A percentile compares a stretch with the other conserved stretches of the same genome.
Evolutionary conservation across 2,113 vertebrate species (phyloP).

Genomic region (Dermatemys mawii): DNA sequence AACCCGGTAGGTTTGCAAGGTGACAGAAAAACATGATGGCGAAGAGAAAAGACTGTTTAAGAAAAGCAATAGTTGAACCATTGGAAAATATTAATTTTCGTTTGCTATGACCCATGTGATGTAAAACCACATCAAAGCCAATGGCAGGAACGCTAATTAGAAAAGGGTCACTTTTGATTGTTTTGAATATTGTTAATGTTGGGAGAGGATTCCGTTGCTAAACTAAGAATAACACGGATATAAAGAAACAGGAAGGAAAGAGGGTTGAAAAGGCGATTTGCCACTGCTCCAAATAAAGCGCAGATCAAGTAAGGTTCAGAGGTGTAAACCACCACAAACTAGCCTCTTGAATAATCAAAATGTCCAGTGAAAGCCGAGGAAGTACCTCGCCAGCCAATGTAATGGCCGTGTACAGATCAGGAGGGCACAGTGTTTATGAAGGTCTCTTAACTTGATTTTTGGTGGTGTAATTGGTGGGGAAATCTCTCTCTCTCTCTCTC

Average conservation of each 20-base stretch:
- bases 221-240: not conserved
- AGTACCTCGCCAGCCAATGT: not conserved
- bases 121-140: not conserved
- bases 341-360: not conserved
- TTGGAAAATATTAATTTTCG: not conserved
- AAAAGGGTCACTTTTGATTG: not conserved
- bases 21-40: rapidly evolving
- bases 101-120: not conserved
- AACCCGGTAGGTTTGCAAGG: not conserved
- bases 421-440: not conserved
- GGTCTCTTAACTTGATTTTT: not conserved
- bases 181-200: rapidly evolving
- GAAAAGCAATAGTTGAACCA: not conserved
- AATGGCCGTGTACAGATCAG: not conserved
- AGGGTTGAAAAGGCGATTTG: rapidly evolving
- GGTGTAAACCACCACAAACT: not conserved
- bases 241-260: not conserved
- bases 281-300: not conserved
- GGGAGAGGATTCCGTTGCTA: not conserved
- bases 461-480: not conserved
- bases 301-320: rapidly evolving
- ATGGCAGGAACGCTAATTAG: not conserved
- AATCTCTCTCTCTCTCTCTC: not conserved
- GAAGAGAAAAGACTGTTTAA: not conserved
- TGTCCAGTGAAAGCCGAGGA: conserved; percentile 33